Percentiles rank a stretch among this genome's conserved stretches.
Evolutionary conservation across 1,140 invertebrate genomes (phyloP).

Genomic region (Akabosia matsudoensis): DNA sequence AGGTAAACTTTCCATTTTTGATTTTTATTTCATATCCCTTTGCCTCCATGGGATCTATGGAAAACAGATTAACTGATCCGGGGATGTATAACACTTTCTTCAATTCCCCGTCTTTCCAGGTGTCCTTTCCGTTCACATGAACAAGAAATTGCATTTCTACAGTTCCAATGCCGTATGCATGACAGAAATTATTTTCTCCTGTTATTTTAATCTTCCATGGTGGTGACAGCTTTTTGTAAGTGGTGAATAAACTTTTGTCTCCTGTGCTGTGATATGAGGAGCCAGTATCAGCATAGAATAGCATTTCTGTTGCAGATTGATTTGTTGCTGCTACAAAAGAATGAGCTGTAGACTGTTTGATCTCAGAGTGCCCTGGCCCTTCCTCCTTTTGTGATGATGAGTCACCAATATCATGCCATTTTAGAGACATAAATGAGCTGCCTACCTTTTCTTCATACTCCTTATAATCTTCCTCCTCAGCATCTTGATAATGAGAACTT

Average conservation of each 20-base stretch:
- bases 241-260: background rate
- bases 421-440: background rate
- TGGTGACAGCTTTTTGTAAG: background rate
- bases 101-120: background rate
- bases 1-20: background rate
- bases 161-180: background rate
- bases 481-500: background rate
- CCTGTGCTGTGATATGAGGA: background rate
- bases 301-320: background rate
- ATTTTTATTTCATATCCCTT: background rate
- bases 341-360: background rate
- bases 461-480: background rate
- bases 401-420: background rate
- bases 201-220: background rate
- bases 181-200: background rate
- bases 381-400: background rate
- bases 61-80: background rate
- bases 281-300: background rate
- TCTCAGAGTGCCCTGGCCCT: background rate
- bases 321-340: background rate
- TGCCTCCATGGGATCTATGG: background rate
- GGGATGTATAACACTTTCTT: slow-evolving; percentile 5
- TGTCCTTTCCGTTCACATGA: background rate
- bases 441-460: background rate
- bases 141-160: background rate